Evolutionary conservation across 53 echinoderm and acorn worm species (phyloP), one percentile per base, ranked within the genome.

Genomic region (Paracentrotus lividus): DNA sequence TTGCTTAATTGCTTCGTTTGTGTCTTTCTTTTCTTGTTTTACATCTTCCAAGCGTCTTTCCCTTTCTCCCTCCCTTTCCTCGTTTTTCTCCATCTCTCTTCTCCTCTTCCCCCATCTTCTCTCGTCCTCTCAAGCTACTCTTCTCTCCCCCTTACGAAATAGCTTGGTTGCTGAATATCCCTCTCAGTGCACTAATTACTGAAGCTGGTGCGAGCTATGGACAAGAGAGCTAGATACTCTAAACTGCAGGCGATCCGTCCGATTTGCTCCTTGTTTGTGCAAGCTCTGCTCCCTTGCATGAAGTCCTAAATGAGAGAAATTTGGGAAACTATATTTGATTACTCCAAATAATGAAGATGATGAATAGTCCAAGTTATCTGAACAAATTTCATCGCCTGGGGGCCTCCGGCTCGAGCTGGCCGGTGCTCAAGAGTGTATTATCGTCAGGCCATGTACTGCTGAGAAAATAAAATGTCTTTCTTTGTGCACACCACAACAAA

Each of bases 1-100:
- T 90, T 90, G 76, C 91, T 90, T 90, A 90, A 90, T 90, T 90
- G 91, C 91, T 90, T 90, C 91, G 75, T 90, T 90, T 72, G 49
- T 90, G 69, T 72, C 53, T 27, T 29, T n/a, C 16, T 56, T 72
- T 88, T 88, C 54, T 88, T 88, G 34, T 88, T 88, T 64, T 86
- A 86, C 86, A 86, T 86, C 56, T 55, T 36, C 32, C 55, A 86
- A 86, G 55, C 53, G 45, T 58, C 60, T 36, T 64, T 57, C 42
- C 55, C 44, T 27, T 32, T 44, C 36, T 45, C 75, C 64, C 27
- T 23, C 29, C 51, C 52, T n/a, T 12, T 38, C 60, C 53, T 32
- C 64, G 43, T n/a, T 44, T 45, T 44, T 42, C 34, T 1, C 27
- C 44, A 42, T 65, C 65, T 89, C 55, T 65, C 21, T 32, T 44